These are phyloP conservation scores for Lagocephalus sceleratus DNA, from an alignment of 2,797 vertebrate genomes.

Conservation along the genomic window DNA sequence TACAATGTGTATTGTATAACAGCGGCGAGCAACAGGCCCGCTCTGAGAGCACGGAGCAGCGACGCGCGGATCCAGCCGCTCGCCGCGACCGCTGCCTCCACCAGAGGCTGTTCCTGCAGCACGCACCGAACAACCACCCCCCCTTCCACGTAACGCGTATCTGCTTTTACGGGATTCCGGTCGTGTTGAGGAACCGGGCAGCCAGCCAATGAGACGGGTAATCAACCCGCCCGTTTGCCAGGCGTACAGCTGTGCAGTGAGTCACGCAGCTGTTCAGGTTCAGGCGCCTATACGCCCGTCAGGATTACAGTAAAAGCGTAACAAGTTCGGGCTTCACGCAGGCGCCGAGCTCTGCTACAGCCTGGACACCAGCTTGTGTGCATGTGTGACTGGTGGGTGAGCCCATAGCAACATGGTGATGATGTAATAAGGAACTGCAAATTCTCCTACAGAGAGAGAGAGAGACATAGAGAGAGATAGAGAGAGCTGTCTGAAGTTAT, in stretches of 20 bases:
- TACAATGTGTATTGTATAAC: slow-evolving; percentile 77
- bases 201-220: slow-evolving; percentile 37
- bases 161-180: background rate
- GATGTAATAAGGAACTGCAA: slow-evolving; percentile 1
- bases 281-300: slow-evolving; percentile 3
- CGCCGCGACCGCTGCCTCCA: slow-evolving; percentile 2
- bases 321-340: too few species aligned
- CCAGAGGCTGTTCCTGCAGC: background rate
- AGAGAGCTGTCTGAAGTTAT: too few species aligned
- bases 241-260: slow-evolving; percentile 41
- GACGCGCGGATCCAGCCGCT: slow-evolving; percentile 10
- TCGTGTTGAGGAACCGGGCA: slow-evolving; percentile 20
- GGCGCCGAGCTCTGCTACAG: background rate
- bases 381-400: background rate
- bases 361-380: background rate
- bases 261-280: slow-evolving; percentile 44
- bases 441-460: background rate
- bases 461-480: background rate
- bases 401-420: slow-evolving; percentile 1
- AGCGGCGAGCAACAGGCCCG: slow-evolving; percentile 54
- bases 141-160: background rate
- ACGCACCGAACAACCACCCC: background rate
- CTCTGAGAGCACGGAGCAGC: slow-evolving; percentile 25
- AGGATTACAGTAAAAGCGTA: background rate
- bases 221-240: slow-evolving; percentile 42